Evolutionary conservation across 2,113 vertebrate genomes (phyloP), one percentile per base, ranked within the genome.

Genomic region (Xiphias gladius): DNA sequence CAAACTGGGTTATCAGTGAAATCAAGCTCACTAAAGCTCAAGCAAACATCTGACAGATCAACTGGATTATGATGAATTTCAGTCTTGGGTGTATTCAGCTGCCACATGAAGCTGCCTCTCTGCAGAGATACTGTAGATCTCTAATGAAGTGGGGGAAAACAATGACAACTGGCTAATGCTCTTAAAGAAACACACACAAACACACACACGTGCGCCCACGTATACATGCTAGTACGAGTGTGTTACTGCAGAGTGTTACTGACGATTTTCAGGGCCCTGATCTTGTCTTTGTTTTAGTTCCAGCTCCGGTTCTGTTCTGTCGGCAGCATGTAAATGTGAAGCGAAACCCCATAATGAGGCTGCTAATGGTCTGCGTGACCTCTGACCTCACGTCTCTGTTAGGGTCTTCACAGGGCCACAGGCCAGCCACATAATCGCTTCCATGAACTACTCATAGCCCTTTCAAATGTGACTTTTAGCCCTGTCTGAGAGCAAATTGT

Each of bases 311-410:
- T 70, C 74, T 80, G 76, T 76, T 72, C 74, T 8, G 77, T 83
- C 68, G 70, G 61, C 83, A 55, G 54, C 43, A 71, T 79, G 63
- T 68, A 92, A 89, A 94, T 86, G 88, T 80, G 82, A 89, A 88
- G 87, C 46, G 66, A 88, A 86, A 80, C 54, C 76, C 64, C 46
- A 58, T 93, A 94, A 94, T 88, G 58, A 91, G 62, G 79, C 88
- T 66, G 85, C 93, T 95, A 95, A 95, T 95, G 92, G 88, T 69
- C 77, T 54, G 79, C n/a, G 57, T 86, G 93, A 93, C 88, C 94
- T 82, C 54, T 91, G 91, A 93, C 92, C 92, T 62, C 19, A 1
- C 32, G 80, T 88, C 86, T 88, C 92, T 83, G 68, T 86, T 59
- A 79, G 88, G 93, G 90, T 91, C 93, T 85, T 73, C 71, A 30